phyloP scores from a whole-genome alignment of 2,888 invertebrate genomes.

The Brenthis daphne region DNA sequence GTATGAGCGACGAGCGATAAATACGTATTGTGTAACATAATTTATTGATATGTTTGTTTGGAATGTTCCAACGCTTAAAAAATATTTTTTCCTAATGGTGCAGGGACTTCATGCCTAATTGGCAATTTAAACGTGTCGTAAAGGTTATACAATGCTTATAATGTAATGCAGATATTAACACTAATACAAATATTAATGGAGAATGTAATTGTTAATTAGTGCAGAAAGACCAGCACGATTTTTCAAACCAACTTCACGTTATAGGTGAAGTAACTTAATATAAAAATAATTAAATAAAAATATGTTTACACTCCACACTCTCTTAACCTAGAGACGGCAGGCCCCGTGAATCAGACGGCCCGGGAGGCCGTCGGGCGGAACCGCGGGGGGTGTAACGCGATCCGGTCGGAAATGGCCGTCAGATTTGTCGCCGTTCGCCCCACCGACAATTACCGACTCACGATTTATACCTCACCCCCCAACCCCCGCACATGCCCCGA shows the following conservation, averaged over 20 bases:
- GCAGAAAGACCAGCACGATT: no score
- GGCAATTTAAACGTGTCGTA: no score
- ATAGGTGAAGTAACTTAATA: no score
- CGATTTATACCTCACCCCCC: slow-evolving; percentile 41
- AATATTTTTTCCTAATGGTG: no score
- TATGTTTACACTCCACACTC: slow-evolving; percentile 3
- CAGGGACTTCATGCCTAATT: no score
- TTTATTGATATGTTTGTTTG: neutral
- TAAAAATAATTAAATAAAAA: neutral
- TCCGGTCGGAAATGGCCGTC: slow-evolving; percentile 65
- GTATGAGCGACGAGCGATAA: slow-evolving; percentile 43
- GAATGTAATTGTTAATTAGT: no score
- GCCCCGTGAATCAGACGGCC: slow-evolving; percentile 28
- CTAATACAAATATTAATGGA: no score
- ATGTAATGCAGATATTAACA: no score
- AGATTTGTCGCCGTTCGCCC: slow-evolving; percentile 64
- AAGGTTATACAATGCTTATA: no score
- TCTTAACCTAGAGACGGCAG: slow-evolving; percentile 3
- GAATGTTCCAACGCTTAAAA: no score
- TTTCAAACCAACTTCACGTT: no score
- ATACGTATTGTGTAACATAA: neutral
- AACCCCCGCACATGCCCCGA: slow-evolving; percentile 31
- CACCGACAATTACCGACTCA: slow-evolving; percentile 64
- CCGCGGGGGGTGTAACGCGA: slow-evolving; percentile 49
- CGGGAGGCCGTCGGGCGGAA: slow-evolving; percentile 37